Base-by-base conservation (phyloP, 53 echinoderm and acorn worm species). In the Echinarachnius parma region DNA sequence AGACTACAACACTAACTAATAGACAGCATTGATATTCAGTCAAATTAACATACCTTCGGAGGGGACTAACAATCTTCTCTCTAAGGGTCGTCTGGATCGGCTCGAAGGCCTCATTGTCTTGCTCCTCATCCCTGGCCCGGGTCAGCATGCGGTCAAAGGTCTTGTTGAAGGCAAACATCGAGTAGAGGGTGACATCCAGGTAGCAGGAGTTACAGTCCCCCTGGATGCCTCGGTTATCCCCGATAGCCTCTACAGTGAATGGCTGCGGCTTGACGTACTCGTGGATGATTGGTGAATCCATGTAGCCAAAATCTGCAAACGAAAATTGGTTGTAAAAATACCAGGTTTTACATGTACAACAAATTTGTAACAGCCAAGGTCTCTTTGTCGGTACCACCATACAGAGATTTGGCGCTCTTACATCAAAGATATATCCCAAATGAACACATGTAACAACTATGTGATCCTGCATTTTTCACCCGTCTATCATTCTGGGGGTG, bases 171-270 rank as follows among this genome's bases (percentile, higher is more conserved):
- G 95, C 87, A 70, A 81, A 94, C 95, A 94, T 94, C 50, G 90
- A 87, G 82, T 64, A 94, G 31, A 94, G 80, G 15, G 90, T 90
- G 23, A 86, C 80, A 75, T 94, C 95, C 5, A 94, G 76, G 83
- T 94, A 94, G 77, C 95, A 87, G 34, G 95, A 94, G 64, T 94
- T 90, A 75, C 87, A 87, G 50, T 94, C 89, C 3, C 95, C 95
- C 59, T 94, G 95, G 82, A 94, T 94, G 10, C 95, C 95, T 46
- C 76, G 84, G 52, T 75, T 66, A 61, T 57, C 75, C 2, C 87
- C 87, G 16, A 86, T 56, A 8, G 64, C 70, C 5, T 50, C 31
- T 21, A 25, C 15, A 28, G 31, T 20, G 28, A 90, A 68, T 4
- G 0, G 9, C 8, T 62, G 90, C 15, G 90, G 90, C 19, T 62